Evolutionary conservation across 2,888 invertebrate species (phyloP), one percentile per base, ranked within the genome.

Genomic region (Lepidocyrtinus sp.): DNA sequence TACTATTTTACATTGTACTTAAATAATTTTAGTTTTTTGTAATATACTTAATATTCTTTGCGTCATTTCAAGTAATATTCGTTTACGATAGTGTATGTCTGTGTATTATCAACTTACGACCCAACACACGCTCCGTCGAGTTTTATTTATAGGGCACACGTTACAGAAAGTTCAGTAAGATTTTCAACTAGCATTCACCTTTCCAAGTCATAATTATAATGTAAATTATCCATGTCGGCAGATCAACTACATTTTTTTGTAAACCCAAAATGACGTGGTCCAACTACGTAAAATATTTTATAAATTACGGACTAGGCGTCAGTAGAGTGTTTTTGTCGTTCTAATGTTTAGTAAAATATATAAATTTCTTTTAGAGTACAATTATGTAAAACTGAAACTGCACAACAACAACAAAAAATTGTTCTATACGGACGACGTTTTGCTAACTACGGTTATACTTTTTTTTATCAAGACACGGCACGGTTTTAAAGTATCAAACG

Each of bases 141-240:
- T 26, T 62, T 7, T 12, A 36, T 50, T 75, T 36, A 46, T 83
- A 83, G 83, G 83, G 83, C 83, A 83, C 83, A 77, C 74, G 77
- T 83, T 83, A 76, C 65, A 77, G 83, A 83, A 81, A 81, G 83
- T 83, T 81, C 81, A 83, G 81, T 76, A 81, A 75, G 68, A 67
- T 36, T 50, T 50, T 65, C 27, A 67, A 65, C 74, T 64, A 76
- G 72, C 69, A 76, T 69, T 67, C 68, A 68, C 68, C n/a, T 7
- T 27, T n/a, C n/a, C n/a, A n/a, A n/a, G n/a, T n/a, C n/a, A n/a
- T n/a, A n/a, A n/a, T n/a, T n/a, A n/a, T n/a, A n/a, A n/a, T n/a
- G n/a, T n/a, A n/a, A n/a, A n/a, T n/a, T n/a, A n/a, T n/a, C n/a
- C n/a, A n/a, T n/a, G n/a, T n/a, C n/a, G n/a, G n/a, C n/a, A n/a